phyloP scores from a whole-genome alignment of 35 echinoderm and acorn worm species.

The Holothuria glaberrima region DNA sequence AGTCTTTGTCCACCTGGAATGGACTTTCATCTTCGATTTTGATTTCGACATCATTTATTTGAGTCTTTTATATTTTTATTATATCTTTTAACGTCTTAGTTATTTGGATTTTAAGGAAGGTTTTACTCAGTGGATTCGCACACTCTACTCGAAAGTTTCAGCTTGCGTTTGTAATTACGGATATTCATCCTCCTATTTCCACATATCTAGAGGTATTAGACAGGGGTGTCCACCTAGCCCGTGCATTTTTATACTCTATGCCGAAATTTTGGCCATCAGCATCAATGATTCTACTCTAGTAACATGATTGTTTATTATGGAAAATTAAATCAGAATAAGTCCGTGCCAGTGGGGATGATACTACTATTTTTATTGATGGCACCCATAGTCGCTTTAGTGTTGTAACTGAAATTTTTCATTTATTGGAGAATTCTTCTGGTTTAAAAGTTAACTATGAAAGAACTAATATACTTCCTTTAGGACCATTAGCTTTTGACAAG shows the following conservation, averaged over 20 bases:
- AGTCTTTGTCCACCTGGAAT: slow-evolving; percentile 27
- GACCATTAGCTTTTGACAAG: not conserved
- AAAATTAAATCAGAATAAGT: not conserved
- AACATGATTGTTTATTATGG: not conserved
- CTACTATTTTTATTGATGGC: slow-evolving; percentile 41
- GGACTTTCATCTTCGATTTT: not conserved
- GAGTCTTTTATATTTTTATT: no score
- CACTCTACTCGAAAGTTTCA: not conserved
- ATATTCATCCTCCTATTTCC: not conserved
- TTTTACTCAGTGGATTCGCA: slow-evolving; percentile 20
- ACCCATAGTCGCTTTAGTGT: not conserved
- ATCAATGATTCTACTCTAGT: not conserved
- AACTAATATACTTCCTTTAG: not conserved
- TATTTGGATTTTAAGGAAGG: not conserved
- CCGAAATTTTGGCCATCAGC: slow-evolving; percentile 10
- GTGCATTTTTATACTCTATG: slow-evolving; percentile 4
- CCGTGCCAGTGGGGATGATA: slow-evolving; percentile 7
- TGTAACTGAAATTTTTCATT: slow-evolving; percentile 16
- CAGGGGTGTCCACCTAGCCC: slow-evolving; percentile 1
- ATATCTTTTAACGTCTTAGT: not conserved
- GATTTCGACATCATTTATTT: no score
- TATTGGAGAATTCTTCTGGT: not conserved
- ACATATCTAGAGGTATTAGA: not conserved
- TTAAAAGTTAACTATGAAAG: slow-evolving; percentile 1
- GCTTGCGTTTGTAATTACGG: not conserved